phyloP scores from a whole-genome alignment of 2,797 vertebrate genomes.

The Synaphobranchus kaupii region DNA sequence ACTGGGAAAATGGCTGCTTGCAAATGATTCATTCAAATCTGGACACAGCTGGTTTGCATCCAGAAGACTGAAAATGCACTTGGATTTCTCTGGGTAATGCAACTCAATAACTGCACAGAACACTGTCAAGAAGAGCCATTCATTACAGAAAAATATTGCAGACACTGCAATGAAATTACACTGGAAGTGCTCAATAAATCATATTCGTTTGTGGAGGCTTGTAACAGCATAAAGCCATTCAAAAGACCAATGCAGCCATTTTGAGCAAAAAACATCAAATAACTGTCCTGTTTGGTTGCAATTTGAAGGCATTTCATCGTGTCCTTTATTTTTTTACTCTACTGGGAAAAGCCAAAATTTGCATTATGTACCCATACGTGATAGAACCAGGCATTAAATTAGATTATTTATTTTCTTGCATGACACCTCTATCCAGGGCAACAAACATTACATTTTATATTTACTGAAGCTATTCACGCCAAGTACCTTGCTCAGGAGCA shows the following conservation, averaged over 20 bases:
- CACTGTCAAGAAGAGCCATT: background rate
- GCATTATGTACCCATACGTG: background rate
- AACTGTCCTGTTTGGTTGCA: background rate
- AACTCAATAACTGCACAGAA: background rate
- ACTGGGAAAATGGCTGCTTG: background rate
- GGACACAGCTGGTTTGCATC: background rate
- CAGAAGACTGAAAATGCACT: background rate
- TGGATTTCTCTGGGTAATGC: background rate
- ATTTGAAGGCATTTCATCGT: background rate
- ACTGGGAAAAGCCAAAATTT: background rate
- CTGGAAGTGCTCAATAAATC: conserved; percentile 13
- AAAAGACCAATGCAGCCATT: background rate
- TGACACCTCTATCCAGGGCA: background rate
- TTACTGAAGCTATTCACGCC: background rate
- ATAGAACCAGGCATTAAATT: background rate
- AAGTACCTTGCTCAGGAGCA: background rate
- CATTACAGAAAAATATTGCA: conserved; percentile 1
- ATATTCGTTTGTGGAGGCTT: conserved; percentile 7
- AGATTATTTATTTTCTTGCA: background rate
- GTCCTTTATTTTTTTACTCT: background rate
- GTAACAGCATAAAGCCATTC: background rate
- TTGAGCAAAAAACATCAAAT: background rate
- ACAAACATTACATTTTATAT: background rate
- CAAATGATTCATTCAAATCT: background rate
- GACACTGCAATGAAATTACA: background rate